Percentiles rank a stretch among this genome's conserved stretches.
These are phyloP conservation scores for Abramis brama DNA, from an alignment of 2,113 vertebrate species.

Conservation along the genomic window DNA sequence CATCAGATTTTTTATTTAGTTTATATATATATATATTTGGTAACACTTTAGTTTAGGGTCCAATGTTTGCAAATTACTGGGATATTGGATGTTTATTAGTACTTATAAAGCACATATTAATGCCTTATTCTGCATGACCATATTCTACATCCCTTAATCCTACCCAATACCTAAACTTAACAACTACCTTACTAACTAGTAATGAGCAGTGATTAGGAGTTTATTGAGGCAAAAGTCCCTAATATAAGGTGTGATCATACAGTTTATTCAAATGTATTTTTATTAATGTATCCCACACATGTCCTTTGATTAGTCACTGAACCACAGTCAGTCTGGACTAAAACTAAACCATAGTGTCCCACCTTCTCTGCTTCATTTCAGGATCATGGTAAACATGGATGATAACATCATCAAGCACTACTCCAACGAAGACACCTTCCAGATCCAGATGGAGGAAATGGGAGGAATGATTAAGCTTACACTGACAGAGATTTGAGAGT, in stretches of 20 bases:
- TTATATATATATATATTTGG: too few relatives aligned
- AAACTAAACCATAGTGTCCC: background rate
- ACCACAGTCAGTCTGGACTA: background rate
- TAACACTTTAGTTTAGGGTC: too few relatives aligned
- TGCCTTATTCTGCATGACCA: too few relatives aligned
- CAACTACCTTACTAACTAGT: too few relatives aligned
- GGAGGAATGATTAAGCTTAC: conserved; percentile 91
- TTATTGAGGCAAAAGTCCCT: too few relatives aligned
- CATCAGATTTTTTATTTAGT: background rate
- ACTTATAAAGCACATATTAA: too few relatives aligned
- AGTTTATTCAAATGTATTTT: background rate
- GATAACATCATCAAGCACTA: conserved; percentile 99
- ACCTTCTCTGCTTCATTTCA: conserved; percentile 57
- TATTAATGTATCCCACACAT: background rate
- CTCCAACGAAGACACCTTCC: conserved; percentile 99
- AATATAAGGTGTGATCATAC: background rate
- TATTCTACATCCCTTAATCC: too few relatives aligned
- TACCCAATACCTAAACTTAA: too few relatives aligned
- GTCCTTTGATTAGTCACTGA: background rate
- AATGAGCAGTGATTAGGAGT: too few relatives aligned
- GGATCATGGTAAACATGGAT: conserved; percentile 98
- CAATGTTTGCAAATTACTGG: too few relatives aligned
- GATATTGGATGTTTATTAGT: too few relatives aligned
- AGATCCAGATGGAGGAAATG: conserved; percentile 91
- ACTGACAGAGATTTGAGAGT: conserved; percentile 90